phyloP scores from a whole-genome alignment of 2,113 vertebrate species.

The Cyphomyrus discorhynchus region DNA sequence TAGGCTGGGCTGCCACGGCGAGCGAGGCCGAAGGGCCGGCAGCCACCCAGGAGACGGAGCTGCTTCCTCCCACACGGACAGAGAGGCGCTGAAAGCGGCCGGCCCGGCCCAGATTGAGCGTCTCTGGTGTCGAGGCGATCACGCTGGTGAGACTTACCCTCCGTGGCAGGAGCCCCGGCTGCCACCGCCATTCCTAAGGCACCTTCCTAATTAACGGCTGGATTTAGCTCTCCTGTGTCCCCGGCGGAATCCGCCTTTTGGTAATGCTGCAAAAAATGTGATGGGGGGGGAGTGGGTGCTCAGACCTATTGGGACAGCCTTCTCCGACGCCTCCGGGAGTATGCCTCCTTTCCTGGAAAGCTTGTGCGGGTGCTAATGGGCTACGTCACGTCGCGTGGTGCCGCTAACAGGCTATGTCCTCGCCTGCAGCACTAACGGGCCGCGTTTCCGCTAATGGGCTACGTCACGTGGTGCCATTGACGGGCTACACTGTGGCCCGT shows the following conservation, averaged over 20 bases:
- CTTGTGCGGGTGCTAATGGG: not conserved
- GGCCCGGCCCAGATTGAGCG: not conserved
- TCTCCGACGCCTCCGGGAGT: not conserved
- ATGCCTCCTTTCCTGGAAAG: not conserved
- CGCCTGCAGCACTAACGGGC: not conserved
- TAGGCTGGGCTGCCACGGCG: not conserved
- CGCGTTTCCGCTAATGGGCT: not conserved
- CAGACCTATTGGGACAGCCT: not conserved
- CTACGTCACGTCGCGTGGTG: no score
- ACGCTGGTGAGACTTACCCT: not conserved
- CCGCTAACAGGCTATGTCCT: not conserved
- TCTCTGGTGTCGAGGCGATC: not conserved
- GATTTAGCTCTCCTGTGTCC: conserved; percentile 5
- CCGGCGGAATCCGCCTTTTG: not conserved
- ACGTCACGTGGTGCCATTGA: not conserved
- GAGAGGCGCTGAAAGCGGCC: not conserved
- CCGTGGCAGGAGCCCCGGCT: not conserved
- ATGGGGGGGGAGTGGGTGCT: not conserved
- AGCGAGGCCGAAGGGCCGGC: not conserved
- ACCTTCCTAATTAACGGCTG: not conserved
- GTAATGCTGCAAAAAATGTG: not conserved
- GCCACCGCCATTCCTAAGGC: not conserved
- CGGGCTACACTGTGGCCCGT: not conserved
- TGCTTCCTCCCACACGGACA: not conserved
- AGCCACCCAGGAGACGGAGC: not conserved